Percentiles rank a stretch among this genome's conserved stretches.
These are phyloP conservation scores for Perizoma flavofasciatum DNA, from an alignment of 2,888 invertebrate genomes.

Conservation along the genomic window DNA sequence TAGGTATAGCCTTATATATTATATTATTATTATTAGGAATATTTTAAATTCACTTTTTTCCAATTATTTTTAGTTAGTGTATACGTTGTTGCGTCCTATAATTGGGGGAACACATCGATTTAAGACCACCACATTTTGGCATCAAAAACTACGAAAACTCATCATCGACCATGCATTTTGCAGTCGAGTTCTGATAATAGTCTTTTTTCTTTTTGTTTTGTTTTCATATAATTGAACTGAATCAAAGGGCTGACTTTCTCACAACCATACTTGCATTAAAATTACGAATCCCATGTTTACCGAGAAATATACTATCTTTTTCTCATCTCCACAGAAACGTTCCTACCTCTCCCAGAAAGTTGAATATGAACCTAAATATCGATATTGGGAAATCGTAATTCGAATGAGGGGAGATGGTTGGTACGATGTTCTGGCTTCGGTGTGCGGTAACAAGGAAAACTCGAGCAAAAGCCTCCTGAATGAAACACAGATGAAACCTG, in stretches of 20 bases:
- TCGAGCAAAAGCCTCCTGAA: conserved; percentile 37
- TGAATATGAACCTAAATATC: conserved; percentile 14
- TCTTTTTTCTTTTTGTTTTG: background rate
- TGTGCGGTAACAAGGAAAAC: conserved; percentile 33
- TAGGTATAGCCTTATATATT: too few species aligned
- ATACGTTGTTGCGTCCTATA: too few species aligned
- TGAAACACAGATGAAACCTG: conserved; percentile 48
- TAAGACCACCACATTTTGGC: too few species aligned
- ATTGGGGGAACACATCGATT: too few species aligned
- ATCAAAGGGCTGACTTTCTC: conserved; percentile 51
- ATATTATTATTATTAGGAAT: too few species aligned
- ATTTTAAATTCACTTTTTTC: too few species aligned
- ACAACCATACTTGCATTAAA: conserved; percentile 53
- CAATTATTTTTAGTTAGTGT: too few species aligned
- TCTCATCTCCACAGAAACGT: background rate
- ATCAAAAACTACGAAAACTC: too few species aligned
- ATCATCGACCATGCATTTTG: too few species aligned
- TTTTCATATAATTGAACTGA: conserved; percentile 27
- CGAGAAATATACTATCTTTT: conserved; percentile 50
- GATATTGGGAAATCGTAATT: conserved; percentile 3
- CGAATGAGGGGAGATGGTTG: background rate
- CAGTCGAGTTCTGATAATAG: too few species aligned
- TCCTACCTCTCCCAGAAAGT: background rate
- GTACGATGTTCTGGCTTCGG: conserved; percentile 24
- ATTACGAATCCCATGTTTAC: conserved; percentile 50